Percentiles rank a stretch among this genome's conserved stretches.
phyloP scores from a whole-genome alignment of 1,140 invertebrate species.

The Papilio dardanus region DNA sequence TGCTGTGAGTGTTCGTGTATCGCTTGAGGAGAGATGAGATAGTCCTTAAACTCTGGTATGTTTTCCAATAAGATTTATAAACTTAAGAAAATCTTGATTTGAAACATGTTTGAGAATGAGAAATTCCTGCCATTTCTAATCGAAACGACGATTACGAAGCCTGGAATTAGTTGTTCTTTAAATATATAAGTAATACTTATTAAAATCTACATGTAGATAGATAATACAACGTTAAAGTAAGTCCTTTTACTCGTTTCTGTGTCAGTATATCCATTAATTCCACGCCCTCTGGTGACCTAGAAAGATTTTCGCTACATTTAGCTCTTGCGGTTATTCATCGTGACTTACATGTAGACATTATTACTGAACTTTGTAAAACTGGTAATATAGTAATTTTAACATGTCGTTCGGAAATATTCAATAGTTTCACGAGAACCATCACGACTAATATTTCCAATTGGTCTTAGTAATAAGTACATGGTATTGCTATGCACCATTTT shows the following conservation, averaged over 20 bases:
- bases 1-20: conserved; percentile 60
- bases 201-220: background rate
- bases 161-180: conserved; percentile 38
- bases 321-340: background rate
- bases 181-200: background rate
- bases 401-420: background rate
- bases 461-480: too few species aligned
- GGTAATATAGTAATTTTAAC: background rate
- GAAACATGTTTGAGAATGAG: background rate
- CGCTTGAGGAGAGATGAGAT: conserved; percentile 71
- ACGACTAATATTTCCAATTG: background rate
- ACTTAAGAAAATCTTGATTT: background rate
- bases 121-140: background rate
- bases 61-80: conserved; percentile 38
- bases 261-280: conserved; percentile 43
- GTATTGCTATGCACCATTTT: background rate
- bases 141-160: conserved; percentile 44
- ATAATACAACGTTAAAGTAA: conserved; percentile 5
- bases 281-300: conserved; percentile 60
- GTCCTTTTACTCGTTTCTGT: conserved; percentile 45
- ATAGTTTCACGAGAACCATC: background rate
- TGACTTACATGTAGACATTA: background rate
- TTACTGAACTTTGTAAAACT: background rate
- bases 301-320: conserved; percentile 55
- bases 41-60: conserved; percentile 64